phyloP scores from a whole-genome alignment of 2,797 vertebrate species.

The Tolypeutes matacus region DNA sequence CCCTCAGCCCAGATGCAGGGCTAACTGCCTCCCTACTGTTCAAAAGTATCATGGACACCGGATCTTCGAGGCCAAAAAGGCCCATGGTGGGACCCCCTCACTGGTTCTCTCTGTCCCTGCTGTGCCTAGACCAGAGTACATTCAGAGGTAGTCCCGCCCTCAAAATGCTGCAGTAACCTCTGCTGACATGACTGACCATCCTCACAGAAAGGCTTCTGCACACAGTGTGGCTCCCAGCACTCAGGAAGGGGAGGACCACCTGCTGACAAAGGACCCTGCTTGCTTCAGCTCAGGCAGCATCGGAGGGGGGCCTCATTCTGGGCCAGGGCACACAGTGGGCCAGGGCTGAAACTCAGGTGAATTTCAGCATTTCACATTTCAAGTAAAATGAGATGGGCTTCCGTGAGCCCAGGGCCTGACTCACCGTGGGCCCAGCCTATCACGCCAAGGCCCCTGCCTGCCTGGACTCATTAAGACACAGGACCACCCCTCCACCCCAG shows the following conservation, averaged over 20 bases:
- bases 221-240: not conserved
- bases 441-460: accelerated
- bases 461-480: not conserved
- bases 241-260: not conserved
- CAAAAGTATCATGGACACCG: not conserved
- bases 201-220: not conserved
- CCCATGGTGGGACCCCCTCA: not conserved
- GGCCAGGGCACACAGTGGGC: not conserved
- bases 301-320: not conserved
- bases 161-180: not conserved
- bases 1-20: not conserved
- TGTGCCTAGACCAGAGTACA: not conserved
- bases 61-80: not conserved
- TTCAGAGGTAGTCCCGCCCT: not conserved
- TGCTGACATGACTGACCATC: not conserved
- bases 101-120: not conserved
- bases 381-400: not conserved
- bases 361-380: not conserved
- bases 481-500: not conserved
- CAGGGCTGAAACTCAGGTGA: not conserved
- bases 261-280: not conserved
- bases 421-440: not conserved
- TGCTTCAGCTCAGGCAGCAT: not conserved
- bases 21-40: not conserved
- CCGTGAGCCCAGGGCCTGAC: not conserved